phyloP scores from a whole-genome alignment of 1,140 invertebrate genomes.

The Orchesella cincta region DNA sequence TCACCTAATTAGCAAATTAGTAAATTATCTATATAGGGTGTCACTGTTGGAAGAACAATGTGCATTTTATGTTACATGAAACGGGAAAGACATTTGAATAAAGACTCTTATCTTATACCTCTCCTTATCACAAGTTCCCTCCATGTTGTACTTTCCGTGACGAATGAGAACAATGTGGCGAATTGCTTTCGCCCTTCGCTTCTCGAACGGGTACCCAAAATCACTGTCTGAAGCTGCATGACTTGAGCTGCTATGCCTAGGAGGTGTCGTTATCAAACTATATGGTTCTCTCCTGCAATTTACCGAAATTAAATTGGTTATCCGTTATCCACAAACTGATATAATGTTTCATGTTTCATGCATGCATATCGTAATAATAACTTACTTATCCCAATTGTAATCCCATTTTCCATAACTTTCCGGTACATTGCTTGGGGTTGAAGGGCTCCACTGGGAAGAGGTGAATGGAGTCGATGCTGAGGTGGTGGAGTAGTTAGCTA shows the following conservation, averaged over 20 bases:
- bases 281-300: slow-evolving; percentile 70
- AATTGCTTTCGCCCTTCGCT: slow-evolving; percentile 68
- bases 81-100: too few relatives aligned
- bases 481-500: slow-evolving; percentile 32
- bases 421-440: slow-evolving; percentile 21
- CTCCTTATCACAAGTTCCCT: slow-evolving; percentile 59
- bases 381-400: slow-evolving; percentile 82
- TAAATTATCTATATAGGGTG: too few relatives aligned
- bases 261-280: slow-evolving; percentile 66
- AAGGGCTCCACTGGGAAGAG: not conserved
- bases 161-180: slow-evolving; percentile 87
- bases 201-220: slow-evolving; percentile 56
- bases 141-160: slow-evolving; percentile 89
- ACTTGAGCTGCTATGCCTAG: slow-evolving; percentile 55
- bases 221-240: slow-evolving; percentile 50
- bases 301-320: slow-evolving; percentile 27
- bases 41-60: too few relatives aligned
- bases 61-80: too few relatives aligned
- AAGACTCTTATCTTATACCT: too few relatives aligned
- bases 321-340: slow-evolving; percentile 23
- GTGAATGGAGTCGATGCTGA: too few relatives aligned
- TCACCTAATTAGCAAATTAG: too few relatives aligned
- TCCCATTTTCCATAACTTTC: slow-evolving; percentile 67
- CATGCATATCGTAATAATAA: too few relatives aligned
- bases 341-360: too few relatives aligned